Base-by-base conservation (phyloP, 2,113 vertebrate species). In the Notothenia coriiceps region DNA sequence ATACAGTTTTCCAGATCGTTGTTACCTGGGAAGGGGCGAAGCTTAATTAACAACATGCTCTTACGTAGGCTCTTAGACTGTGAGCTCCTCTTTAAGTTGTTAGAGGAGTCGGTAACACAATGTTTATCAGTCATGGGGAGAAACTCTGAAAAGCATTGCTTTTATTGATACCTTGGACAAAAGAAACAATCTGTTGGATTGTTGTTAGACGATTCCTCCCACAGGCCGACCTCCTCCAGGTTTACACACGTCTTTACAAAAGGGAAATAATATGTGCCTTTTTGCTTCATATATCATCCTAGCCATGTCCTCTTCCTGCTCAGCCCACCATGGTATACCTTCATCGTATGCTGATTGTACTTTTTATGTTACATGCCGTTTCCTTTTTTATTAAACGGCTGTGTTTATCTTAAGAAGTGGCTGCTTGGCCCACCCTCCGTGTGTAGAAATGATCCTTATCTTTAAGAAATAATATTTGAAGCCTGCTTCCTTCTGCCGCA, bases 211-310 rank as follows among this genome's bases (percentile, higher is more conserved):
- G 69, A 88, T 79, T 86, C 80, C 77, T 82, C 87, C 84, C 82
- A 84, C 86, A 89, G 82, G 88, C 91, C 59, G 80, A 93, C 89
- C 87, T 88, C 88, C 93, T 89, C 88, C 89, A 88, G 90, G 91
- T 92, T 93, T 91, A 93, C 89, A 89, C 87, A 85, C 22, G 72
- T 92, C 86, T 78, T 88, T 88, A 90, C 73, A 91, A 92, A 95
- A 94, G 89, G 93, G 93, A 90, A 91, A 93, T 83, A 90, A 91
- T 50, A 91, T 76, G 94, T 95, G 95, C 94, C 93, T 95, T 95
- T 95, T 95, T 90, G 88, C 93, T 93, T 91, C 57, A 74, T 15
- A 79, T 90, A 89, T 90, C 84, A 91, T 93, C 86, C 74, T 77
- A 90, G 89, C 82, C 71, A 72, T 91, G 83, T 86, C 87, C 81